Base-by-base conservation (phyloP, 2,113 vertebrate species). In the Catharus fuscescens region DNA sequence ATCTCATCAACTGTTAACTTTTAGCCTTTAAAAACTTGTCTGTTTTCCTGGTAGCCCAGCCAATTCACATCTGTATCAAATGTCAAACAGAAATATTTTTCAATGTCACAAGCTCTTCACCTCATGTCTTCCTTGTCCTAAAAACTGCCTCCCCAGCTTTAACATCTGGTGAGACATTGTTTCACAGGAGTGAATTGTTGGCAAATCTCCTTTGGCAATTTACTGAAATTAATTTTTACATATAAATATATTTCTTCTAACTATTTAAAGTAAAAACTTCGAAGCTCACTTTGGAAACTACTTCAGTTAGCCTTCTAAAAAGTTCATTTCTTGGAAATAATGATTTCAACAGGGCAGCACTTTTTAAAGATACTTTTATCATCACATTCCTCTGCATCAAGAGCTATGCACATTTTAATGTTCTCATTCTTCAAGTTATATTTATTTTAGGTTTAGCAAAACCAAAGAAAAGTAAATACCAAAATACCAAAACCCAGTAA, bases 101-200 rank as follows among this genome's bases (percentile, higher is more conserved):
- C 64, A 85, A 20, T 8, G 5, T 45, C 71, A 32, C 3, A 32
- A 76, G 48, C 40, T 64, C 38, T 81, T 31, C 28, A 20, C 12
- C 14, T 5, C 19, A 8, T 0, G 0, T 56, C 82, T 53, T 82
- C 19, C 31, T 48, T 18, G 32, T 9, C 28, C 54, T 62, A n/a
- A 57, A 60, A 77, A 9, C 7, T 18, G 64, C 38, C 45, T 12
- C 20, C 11, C 7, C 19, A 65, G n/a, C 31, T 90, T 48, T 69
- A n/a, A 44, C 25, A 44, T 40, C 44, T 57, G 53, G 24, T 44
- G 34, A 86, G 50, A 62, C 11, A 5, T 6, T 23, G 8, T n/a
- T 76, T 57, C n/a, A 73, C 2, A 1, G 44, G 0, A 72, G 31
- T 4, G 34, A 86, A 50, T 0, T 18, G 25, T 25, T 65, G 24